Evolutionary conservation across 2,113 vertebrate species (phyloP), one percentile per base, ranked within the genome.

Genomic region (Oncorhynchus tshawytscha): DNA sequence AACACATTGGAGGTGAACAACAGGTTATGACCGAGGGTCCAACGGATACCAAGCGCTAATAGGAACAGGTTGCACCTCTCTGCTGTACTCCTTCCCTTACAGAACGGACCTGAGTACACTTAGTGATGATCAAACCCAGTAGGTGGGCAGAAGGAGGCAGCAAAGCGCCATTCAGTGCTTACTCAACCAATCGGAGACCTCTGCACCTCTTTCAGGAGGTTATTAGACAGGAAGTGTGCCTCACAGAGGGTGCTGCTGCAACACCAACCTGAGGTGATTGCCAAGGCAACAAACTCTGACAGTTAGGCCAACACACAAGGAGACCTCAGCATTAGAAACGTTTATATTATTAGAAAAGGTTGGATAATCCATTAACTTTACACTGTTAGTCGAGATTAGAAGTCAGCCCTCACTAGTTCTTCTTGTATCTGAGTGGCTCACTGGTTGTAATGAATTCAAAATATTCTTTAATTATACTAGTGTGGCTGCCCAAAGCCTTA

Each of bases 211-310:
- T 27, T 5, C n/a, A 5, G 2, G 8, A 20, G 27, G 27, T 16
- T 67, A 67, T 67, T 18, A 67, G 27, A 67, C 66, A 67, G 66
- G 66, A 67, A 67, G 29, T 67, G 5, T 34, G 66, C 25, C 66
- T 31, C 27, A 67, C 66, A 20, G 29, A 27, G 15, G 27, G 6
- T 67, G 27, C 12, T 11, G 62, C 13, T 11, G 8, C 25, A 13
- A 31, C 2, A 29, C 13, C 25, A 67, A 16, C 66, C 15, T 29
- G 18, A 20, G 66, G 27, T 67, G 27, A 67, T 67, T 67, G 34
- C 29, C 4, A 20, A 13, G 27, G 66, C 64, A 66, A 66, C 15
- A 62, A 25, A 67, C 12, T 27, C 66, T 12, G 16, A 67, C 66
- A 0, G 27, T 16, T 67, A 16, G 66, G 29, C 18, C 27, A 12